Evolutionary conservation across 2,888 invertebrate species (phyloP).

Genomic region (Epinotia demarniana): DNA sequence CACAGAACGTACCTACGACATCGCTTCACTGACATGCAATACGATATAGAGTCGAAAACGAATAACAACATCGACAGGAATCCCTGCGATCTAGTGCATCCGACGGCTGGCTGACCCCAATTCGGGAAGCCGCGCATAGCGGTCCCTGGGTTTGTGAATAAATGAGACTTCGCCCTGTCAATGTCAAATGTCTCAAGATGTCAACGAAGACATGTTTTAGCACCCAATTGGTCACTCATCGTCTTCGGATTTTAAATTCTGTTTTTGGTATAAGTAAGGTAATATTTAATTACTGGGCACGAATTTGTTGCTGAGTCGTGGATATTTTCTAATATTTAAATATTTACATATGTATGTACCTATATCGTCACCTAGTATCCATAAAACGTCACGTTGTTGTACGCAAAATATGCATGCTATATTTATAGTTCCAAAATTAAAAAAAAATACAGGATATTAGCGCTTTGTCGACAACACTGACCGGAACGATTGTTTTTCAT

Average conservation of each 20-base stretch:
- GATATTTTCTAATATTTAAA: too few relatives aligned
- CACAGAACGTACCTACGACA: not conserved
- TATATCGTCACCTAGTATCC: too few relatives aligned
- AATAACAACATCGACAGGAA: conserved; percentile 5
- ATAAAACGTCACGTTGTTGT: too few relatives aligned
- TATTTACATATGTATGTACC: too few relatives aligned
- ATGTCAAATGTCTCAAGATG: not conserved
- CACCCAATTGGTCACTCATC: not conserved
- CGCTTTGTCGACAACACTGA: not conserved
- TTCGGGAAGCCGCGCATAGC: conserved; percentile 15
- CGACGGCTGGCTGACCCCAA: conserved; percentile 5
- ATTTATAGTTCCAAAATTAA: too few relatives aligned
- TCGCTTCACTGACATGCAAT: not conserved
- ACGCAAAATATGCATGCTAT: too few relatives aligned
- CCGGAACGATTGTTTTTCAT: not conserved
- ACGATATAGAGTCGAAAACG: not conserved
- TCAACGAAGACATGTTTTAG: not conserved
- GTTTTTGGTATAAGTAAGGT: too few relatives aligned
- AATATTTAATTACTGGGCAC: too few relatives aligned
- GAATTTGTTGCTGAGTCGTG: too few relatives aligned
- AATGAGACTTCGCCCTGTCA: not conserved
- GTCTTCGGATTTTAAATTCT: too few relatives aligned
- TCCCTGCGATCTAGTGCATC: conserved; percentile 1
- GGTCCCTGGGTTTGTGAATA: not conserved
- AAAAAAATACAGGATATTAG: too few relatives aligned